Evolutionary conservation across 2,888 invertebrate species (phyloP).

Genomic region (Eupsilia transversa): DNA sequence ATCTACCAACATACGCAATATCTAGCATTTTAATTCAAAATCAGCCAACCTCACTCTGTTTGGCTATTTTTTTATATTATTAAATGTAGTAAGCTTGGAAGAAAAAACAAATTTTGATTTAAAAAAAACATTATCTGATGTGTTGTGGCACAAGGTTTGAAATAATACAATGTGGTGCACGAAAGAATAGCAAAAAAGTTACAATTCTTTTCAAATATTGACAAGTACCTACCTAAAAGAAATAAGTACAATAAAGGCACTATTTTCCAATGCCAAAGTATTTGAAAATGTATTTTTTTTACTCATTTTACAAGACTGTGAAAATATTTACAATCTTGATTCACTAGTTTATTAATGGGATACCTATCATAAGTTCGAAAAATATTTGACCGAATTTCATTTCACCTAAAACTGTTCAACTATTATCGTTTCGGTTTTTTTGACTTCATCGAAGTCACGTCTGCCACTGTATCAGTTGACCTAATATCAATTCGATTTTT

Average conservation of each 20-base stretch:
- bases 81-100: background rate
- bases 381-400: too few species aligned
- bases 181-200: conserved; percentile 3
- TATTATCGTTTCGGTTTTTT: too few species aligned
- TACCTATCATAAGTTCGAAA: too few species aligned
- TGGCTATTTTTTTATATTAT: background rate
- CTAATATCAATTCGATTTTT: too few species aligned
- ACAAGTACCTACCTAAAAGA: too few species aligned
- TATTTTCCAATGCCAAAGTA: conserved; percentile 28
- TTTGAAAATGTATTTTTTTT: conserved; percentile 46
- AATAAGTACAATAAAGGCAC: background rate
- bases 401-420: too few species aligned
- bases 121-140: too few species aligned
- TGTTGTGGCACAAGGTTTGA: conserved; percentile 12
- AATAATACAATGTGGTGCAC: conserved; percentile 14
- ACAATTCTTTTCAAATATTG: conserved; percentile 4
- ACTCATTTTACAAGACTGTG: conserved; percentile 54
- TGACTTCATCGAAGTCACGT: too few species aligned
- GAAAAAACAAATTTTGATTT: background rate
- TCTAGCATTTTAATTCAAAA: background rate
- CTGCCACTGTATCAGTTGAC: too few species aligned
- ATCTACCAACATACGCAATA: background rate
- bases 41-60: background rate
- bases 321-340: conserved; percentile 28
- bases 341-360: background rate